Conservation (phyloP, 1,140 invertebrate genomes). For the Heterodera carotae region DNA sequence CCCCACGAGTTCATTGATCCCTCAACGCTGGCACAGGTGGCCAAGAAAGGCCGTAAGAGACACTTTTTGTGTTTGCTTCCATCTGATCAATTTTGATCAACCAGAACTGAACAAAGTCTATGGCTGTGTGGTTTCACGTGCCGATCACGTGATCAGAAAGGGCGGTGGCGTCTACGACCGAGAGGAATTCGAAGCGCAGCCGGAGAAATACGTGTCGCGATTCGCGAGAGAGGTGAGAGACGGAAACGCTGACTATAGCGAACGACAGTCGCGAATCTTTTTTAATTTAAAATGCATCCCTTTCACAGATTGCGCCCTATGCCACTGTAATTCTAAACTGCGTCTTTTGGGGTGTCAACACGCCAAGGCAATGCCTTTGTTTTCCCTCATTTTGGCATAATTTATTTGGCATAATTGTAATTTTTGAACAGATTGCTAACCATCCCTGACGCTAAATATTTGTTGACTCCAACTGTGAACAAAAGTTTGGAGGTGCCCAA, state of each 20-base stretch:
- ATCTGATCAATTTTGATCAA: conserved; percentile 36
- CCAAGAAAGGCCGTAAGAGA: conserved; percentile 86
- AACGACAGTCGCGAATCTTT: background rate
- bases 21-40: conserved; percentile 82
- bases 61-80: background rate
- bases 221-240: conserved; percentile 83
- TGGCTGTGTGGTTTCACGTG: conserved; percentile 84
- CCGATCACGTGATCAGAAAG: conserved; percentile 87
- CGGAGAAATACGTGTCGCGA: conserved; percentile 89
- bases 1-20: conserved; percentile 96
- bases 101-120: conserved; percentile 91
- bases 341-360: conserved; percentile 96
- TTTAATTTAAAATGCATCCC: conserved; percentile 21
- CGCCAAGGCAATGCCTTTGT: conserved; percentile 84
- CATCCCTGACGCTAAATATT: conserved; percentile 95
- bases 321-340: conserved; percentile 95
- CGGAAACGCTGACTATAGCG: too few species aligned
- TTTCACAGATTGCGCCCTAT: conserved; percentile 84
- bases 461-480: conserved; percentile 71
- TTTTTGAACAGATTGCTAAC: conserved; percentile 26
- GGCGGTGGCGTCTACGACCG: conserved; percentile 80
- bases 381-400: conserved; percentile 71
- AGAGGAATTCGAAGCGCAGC: conserved; percentile 87
- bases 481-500: conserved; percentile 71
- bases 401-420: background rate